Evolutionary conservation across 2,797 vertebrate genomes (phyloP), one percentile per base, ranked within the genome.

Genomic region (Micromesistius poutassou): DNA sequence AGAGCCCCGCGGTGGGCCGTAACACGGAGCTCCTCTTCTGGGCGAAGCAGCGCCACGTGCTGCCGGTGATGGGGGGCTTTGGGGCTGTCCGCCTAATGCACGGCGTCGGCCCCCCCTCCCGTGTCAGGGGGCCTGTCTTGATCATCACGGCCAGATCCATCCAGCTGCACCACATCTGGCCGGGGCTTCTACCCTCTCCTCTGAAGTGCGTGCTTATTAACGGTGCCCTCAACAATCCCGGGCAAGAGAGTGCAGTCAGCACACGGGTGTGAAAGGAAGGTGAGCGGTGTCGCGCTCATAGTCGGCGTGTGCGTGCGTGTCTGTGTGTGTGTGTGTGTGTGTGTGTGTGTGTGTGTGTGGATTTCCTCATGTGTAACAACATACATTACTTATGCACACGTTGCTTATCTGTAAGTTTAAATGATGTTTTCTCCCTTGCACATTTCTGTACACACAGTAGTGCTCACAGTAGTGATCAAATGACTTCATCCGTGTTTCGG

Each of bases 91-190:
- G 95, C 35, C 91, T 94, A 95, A 94, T 94, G 94, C 95, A 95
- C 91, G 88, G 94, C 90, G 92, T 93, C 95, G 95, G 94, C 94
- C 92, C 36, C 86, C 86, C 94, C 92, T 35, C 86, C 86, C 85
- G 89, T 91, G 93, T 93, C 92, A 94, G 92, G 93, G 85, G 92
- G n/a, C n/a, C 93, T 92, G 91, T 91, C 87, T 93, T 92, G 90
- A 93, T 93, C 93, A 88, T 95, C 94, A 94, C 91, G 87, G 93
- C 91, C 94, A 92, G 85, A 92, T 94, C 85, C 78, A 81, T 79
- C 91, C 96, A 96, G 95, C 95, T 96, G 95, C 96, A 90, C 85
- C 92, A 94, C 95, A 96, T 95, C 94, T 96, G 96, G 88, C 83
- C 28, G 84, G 84, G 84, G 90, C 90, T 89, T 89, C 86, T 87